Evolutionary conservation across 2,113 vertebrate genomes (phyloP).

Genomic region (Acinonyx jubatus): DNA sequence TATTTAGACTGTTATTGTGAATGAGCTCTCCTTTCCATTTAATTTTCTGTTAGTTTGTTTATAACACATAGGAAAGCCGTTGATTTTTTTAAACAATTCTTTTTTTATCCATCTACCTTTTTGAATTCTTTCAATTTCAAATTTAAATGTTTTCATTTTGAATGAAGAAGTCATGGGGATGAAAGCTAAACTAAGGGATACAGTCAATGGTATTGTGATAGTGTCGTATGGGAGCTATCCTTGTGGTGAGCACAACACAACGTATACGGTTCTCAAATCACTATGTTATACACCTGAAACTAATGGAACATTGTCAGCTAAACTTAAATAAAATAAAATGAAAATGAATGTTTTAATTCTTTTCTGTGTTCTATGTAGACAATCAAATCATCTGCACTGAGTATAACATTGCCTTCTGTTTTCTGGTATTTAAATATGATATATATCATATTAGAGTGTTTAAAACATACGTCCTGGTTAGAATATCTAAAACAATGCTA

Average conservation of each 20-base stretch:
- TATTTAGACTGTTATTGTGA: neutral
- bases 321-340: neutral
- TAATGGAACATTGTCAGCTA: neutral
- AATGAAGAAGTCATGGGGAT: neutral
- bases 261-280: neutral
- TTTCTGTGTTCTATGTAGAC: neutral
- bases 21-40: neutral
- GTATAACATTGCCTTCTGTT: neutral
- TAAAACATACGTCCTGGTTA: neutral
- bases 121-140: conserved; percentile 4
- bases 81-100: neutral
- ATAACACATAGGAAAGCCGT: neutral
- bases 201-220: neutral
- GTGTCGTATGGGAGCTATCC: neutral
- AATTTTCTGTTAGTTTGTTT: neutral
- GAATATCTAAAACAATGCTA: neutral
- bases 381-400: neutral
- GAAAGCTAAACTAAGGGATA: neutral
- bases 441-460: neutral
- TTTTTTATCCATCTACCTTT: neutral
- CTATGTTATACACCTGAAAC: neutral
- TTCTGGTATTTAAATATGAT: neutral
- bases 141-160: neutral
- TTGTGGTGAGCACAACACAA: neutral
- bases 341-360: neutral